Percentiles rank a stretch among this genome's conserved stretches.
phyloP scores from a whole-genome alignment of 1,140 invertebrate genomes.

The Hyphantria cunea region DNA sequence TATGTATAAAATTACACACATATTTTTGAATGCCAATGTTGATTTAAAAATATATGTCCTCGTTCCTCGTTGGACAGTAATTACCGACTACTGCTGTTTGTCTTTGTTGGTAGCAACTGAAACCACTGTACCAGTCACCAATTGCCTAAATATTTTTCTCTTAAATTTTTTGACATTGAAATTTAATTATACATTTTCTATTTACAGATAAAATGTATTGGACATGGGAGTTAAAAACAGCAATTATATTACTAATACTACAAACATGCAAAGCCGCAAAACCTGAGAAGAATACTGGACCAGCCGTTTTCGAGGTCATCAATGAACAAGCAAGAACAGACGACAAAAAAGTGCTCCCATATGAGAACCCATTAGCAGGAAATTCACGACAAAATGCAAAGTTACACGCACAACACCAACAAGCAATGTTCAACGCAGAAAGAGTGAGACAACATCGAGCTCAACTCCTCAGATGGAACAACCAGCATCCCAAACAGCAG shows the following conservation, averaged over 20 bases:
- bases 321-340: slow-evolving; percentile 70
- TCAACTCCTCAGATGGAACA: slow-evolving; percentile 63
- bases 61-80: no score
- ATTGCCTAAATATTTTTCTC: background rate
- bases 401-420: slow-evolving; percentile 67
- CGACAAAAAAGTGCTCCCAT: slow-evolving; percentile 58
- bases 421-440: slow-evolving; percentile 77
- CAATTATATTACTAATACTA: slow-evolving; percentile 43
- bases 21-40: no score
- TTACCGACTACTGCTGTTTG: no score
- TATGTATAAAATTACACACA: no score
- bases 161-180: background rate
- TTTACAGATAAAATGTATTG: slow-evolving; percentile 58
- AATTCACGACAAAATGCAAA: slow-evolving; percentile 65
- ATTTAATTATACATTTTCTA: background rate
- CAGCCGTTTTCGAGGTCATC: slow-evolving; percentile 66
- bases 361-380: slow-evolving; percentile 68
- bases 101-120: no score
- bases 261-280: slow-evolving; percentile 38
- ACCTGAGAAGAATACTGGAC: slow-evolving; percentile 51
- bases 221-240: slow-evolving; percentile 21
- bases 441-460: slow-evolving; percentile 68
- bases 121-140: background rate
- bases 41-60: no score
- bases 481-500: slow-evolving; percentile 45